Percentiles rank a stretch among this genome's conserved stretches.
These are phyloP conservation scores for Cecidostiba fungosa DNA, from an alignment of 2,888 invertebrate genomes.

Conservation along the genomic window DNA sequence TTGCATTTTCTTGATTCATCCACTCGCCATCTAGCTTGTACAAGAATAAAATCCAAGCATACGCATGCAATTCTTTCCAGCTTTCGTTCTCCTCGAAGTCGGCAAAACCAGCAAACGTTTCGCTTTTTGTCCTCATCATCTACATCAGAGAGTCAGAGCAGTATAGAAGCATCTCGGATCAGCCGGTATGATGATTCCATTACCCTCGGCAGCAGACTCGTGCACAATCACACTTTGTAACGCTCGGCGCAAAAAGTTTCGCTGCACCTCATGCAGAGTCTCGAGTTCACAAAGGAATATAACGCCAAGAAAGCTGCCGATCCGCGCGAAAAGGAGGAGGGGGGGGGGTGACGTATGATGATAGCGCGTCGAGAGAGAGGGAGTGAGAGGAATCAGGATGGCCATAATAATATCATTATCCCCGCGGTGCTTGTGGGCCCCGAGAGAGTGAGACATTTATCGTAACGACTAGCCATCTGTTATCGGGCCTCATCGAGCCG, in stretches of 20 bases:
- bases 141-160: not conserved
- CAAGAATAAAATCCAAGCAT: not conserved
- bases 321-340: slow-evolving; percentile 7
- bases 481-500: slow-evolving; percentile 34
- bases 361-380: slow-evolving; percentile 32
- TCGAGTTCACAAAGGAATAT: not conserved
- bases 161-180: slow-evolving; percentile 10
- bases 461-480: slow-evolving; percentile 56
- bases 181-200: slow-evolving; percentile 48
- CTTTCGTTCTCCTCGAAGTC: no score
- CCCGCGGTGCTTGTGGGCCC: not conserved
- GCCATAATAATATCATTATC: slow-evolving; percentile 62
- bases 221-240: slow-evolving; percentile 27
- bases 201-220: not conserved
- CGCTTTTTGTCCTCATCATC: slow-evolving; percentile 13
- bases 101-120: slow-evolving; percentile 40
- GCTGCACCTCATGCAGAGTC: slow-evolving; percentile 1
- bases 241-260: slow-evolving; percentile 4
- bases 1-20: not conserved
- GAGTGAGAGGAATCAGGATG: slow-evolving; percentile 40
- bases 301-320: not conserved
- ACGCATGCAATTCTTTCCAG: no score
- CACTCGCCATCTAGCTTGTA: not conserved
- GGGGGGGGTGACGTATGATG: slow-evolving; percentile 58
- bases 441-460: slow-evolving; percentile 60